Evolutionary conservation across 1,140 invertebrate genomes (phyloP).

Genomic region (Zelostemma sp.): DNA sequence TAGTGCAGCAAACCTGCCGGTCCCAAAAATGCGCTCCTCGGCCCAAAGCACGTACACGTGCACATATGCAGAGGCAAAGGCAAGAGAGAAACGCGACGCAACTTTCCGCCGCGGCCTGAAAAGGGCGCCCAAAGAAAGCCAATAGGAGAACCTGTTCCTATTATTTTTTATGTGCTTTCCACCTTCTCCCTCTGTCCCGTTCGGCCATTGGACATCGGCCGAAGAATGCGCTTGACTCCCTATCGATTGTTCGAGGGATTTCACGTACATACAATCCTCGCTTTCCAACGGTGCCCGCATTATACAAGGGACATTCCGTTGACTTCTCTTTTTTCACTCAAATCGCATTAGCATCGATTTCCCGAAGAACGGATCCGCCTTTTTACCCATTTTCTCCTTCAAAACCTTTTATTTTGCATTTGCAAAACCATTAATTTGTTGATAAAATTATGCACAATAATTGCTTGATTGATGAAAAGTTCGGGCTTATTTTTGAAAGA

Average conservation of each 20-base stretch:
- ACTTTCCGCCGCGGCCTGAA: constrained; percentile 8
- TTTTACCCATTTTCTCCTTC: not conserved
- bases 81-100: constrained; percentile 16
- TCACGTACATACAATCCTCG: not conserved
- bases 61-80: constrained; percentile 24
- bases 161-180: constrained; percentile 13
- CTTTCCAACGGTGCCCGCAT: not conserved
- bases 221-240: constrained; percentile 1
- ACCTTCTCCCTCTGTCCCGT: constrained; percentile 2
- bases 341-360: constrained; percentile 29
- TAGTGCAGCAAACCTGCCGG: constrained; percentile 4
- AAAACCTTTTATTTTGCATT: no score
- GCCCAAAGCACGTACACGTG: constrained; percentile 48
- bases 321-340: not conserved
- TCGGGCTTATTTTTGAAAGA: no score
- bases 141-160: constrained; percentile 28
- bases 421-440: no score
- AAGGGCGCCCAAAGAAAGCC: constrained; percentile 3
- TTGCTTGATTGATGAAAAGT: no score
- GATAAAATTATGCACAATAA: no score
- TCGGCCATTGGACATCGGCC: not conserved
- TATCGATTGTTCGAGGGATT: not conserved
- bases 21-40: constrained; percentile 30
- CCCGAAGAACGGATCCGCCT: not conserved
- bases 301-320: not conserved